Conservation (phyloP, 2,113 vertebrate genomes). For the Mastomys natalensis region DNA sequence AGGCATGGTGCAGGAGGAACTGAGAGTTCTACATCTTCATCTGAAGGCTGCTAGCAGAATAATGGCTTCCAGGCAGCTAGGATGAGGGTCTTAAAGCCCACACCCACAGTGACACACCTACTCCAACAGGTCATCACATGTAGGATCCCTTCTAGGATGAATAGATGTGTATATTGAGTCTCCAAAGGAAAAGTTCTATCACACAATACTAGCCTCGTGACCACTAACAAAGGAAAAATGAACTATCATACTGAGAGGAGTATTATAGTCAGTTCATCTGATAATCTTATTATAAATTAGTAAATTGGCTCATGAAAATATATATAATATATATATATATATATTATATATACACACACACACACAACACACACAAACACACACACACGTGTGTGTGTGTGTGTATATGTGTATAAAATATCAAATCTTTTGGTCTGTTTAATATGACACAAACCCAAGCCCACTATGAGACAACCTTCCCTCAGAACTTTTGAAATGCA, state of each 20-base stretch:
- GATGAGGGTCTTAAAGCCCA: too few species aligned
- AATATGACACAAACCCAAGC: background rate
- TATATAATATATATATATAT: background rate
- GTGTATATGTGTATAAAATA: too few species aligned
- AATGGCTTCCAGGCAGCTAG: too few species aligned
- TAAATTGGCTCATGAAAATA: background rate
- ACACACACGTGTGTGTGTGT: background rate
- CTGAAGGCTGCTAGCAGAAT: too few species aligned
- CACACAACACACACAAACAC: too few species aligned
- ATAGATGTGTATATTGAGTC: background rate
- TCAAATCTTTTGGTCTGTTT: background rate
- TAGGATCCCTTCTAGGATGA: background rate
- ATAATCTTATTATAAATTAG: slow-evolving; percentile 43
- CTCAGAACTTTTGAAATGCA: slow-evolving; percentile 26
- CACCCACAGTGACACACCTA: too few species aligned
- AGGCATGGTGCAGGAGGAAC: too few species aligned
- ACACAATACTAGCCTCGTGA: background rate
- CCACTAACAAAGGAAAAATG: slow-evolving; percentile 7
- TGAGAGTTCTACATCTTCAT: too few species aligned
- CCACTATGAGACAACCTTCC: background rate
- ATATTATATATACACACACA: too few species aligned
- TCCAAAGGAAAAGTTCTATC: background rate
- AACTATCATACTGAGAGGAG: background rate
- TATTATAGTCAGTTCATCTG: slow-evolving; percentile 44
- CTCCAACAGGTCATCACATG: too few species aligned